These are phyloP conservation scores for Timandra comae DNA, from an alignment of 2,888 invertebrate genomes.

Conservation along the genomic window DNA sequence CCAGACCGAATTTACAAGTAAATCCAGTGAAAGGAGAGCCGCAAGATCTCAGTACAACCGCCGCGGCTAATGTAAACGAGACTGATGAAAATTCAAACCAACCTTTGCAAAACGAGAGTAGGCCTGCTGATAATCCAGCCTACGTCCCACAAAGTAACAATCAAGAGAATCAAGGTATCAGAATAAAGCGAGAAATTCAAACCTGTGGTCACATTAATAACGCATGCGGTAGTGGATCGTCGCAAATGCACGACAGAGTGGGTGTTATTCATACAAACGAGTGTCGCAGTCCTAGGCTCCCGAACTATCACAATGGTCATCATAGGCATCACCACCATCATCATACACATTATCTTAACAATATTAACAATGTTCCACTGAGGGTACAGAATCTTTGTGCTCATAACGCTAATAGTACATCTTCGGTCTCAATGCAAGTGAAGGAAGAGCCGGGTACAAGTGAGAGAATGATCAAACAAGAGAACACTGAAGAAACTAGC, in stretches of 20 bases:
- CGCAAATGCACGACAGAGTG: slow-evolving; percentile 15
- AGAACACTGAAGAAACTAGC: slow-evolving; percentile 17
- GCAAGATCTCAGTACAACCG: slow-evolving; percentile 27
- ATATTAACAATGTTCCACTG: slow-evolving; percentile 7
- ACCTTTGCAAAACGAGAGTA: slow-evolving; percentile 13
- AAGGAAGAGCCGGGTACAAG: slow-evolving; percentile 48
- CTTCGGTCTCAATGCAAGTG: slow-evolving; percentile 26
- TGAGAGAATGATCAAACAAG: slow-evolving; percentile 40
- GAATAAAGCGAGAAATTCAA: slow-evolving; percentile 36
- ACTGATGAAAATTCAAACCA: slow-evolving; percentile 17
- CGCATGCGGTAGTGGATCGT: slow-evolving; percentile 23
- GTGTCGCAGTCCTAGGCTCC: slow-evolving; percentile 31
- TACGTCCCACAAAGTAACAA: slow-evolving; percentile 22
- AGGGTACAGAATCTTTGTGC: slow-evolving; percentile 21
- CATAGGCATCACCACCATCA: slow-evolving; percentile 25
- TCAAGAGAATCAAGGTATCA: slow-evolving; percentile 15
- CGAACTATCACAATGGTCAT: slow-evolving; percentile 31
- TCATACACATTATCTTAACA: too few species aligned
- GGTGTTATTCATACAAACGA: slow-evolving; percentile 28
- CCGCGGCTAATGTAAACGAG: slow-evolving; percentile 22
- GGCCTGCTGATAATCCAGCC: too few species aligned
- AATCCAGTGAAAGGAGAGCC: slow-evolving; percentile 52
- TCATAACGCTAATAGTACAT: slow-evolving; percentile 21
- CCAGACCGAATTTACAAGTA: slow-evolving; percentile 22
- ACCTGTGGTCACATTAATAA: slow-evolving; percentile 19